Evolutionary conservation across 2,888 invertebrate species (phyloP).

Genomic region (Ectobius pallidus): DNA sequence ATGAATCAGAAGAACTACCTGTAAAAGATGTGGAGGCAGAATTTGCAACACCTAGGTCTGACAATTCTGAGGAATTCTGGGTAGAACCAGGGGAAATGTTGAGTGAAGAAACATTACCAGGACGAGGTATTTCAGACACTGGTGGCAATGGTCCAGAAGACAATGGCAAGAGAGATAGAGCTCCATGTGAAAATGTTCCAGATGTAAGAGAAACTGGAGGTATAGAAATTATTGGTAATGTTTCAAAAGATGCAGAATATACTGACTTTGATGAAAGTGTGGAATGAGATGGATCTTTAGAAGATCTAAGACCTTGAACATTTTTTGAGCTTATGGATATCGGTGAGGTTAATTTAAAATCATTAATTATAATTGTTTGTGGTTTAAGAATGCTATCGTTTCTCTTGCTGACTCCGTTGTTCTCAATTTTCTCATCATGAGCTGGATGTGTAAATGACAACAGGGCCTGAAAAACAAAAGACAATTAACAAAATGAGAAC

Average conservation of each 20-base stretch:
- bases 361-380: background rate
- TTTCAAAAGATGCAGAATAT: background rate
- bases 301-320: background rate
- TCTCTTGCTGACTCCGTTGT: background rate
- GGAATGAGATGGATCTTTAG: background rate
- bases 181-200: background rate
- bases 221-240: background rate
- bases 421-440: background rate
- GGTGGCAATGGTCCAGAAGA: background rate
- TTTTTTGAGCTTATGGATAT: background rate
- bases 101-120: background rate
- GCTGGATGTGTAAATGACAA: background rate
- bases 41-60: background rate
- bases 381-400: background rate
- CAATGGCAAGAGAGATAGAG: background rate
- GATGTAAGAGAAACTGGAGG: background rate
- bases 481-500: too few species aligned
- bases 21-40: background rate
- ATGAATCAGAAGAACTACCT: background rate
- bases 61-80: background rate
- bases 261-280: background rate
- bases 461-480: background rate
- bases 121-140: slow-evolving; percentile 14
- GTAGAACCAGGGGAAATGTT: background rate
- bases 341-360: background rate